These are phyloP conservation scores for Achlya flavicornis DNA, from an alignment of 2,888 invertebrate species.

Conservation along the genomic window DNA sequence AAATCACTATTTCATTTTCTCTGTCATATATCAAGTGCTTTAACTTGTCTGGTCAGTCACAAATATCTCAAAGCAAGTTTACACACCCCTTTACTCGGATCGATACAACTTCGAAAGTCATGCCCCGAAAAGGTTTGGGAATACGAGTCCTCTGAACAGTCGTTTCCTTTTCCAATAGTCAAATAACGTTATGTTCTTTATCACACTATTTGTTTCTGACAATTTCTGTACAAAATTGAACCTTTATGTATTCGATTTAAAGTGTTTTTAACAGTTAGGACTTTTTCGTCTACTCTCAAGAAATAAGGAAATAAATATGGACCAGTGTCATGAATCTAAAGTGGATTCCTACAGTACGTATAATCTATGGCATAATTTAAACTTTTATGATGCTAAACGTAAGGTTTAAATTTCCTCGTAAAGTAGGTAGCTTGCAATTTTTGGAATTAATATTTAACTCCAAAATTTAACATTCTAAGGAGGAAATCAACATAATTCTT, in stretches of 20 bases:
- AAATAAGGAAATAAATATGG: no score
- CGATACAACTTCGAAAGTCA: conserved; percentile 5
- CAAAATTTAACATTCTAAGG: no score
- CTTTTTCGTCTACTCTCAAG: no score
- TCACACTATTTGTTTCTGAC: not conserved
- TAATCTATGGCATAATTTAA: no score
- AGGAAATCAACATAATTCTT: not conserved
- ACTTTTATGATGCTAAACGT: no score
- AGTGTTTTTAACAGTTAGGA: no score
- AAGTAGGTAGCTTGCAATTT: no score
- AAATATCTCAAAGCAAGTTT: not conserved
- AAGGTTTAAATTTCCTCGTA: no score
- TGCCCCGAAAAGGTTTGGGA: conserved; percentile 12
- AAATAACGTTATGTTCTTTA: conserved; percentile 9
- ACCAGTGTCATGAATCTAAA: no score
- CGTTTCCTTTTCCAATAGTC: not conserved
- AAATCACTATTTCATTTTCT: not conserved
- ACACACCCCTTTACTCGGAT: not conserved
- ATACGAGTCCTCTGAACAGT: not conserved
- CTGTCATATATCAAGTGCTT: not conserved
- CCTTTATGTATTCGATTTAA: no score
- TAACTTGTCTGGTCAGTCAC: not conserved
- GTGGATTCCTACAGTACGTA: no score
- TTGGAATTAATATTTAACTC: not conserved
- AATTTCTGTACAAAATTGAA: not conserved